A percentile compares a stretch with the other conserved stretches of the same genome.
These are phyloP conservation scores for Pseudomyrmex pallidus DNA, from an alignment of 1,140 invertebrate species.

Conservation along the genomic window DNA sequence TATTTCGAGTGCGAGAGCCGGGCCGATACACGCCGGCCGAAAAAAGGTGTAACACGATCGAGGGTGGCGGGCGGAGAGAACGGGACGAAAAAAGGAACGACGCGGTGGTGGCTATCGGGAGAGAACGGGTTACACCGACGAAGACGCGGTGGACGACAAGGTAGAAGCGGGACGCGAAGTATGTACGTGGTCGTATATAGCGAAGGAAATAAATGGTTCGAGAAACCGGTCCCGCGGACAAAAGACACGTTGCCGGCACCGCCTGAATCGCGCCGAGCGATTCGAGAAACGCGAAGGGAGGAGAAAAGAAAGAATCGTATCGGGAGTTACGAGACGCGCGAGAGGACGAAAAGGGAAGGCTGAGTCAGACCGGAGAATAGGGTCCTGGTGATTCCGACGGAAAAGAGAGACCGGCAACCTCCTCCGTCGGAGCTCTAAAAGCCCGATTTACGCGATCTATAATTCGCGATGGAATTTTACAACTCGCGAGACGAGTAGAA, in stretches of 20 bases:
- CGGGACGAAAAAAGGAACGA: constrained; percentile 12
- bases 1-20: constrained; percentile 53
- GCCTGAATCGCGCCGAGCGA: constrained; percentile 46
- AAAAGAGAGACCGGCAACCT: constrained; percentile 53
- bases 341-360: constrained; percentile 57
- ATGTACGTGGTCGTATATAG: constrained; percentile 23
- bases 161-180: neutral
- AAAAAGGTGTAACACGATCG: constrained; percentile 47
- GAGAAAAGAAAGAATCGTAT: constrained; percentile 34
- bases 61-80: neutral
- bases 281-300: constrained; percentile 46
- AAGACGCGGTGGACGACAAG: neutral
- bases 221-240: constrained; percentile 81
- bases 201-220: constrained; percentile 80
- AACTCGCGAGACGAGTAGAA: neutral
- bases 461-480: neutral
- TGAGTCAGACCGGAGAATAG: constrained; percentile 57
- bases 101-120: constrained; percentile 13
- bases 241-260: constrained; percentile 73
- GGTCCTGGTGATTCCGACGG: constrained; percentile 50
- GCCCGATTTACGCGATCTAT: constrained; percentile 7
- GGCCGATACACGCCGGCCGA: neutral
- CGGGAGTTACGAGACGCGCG: constrained; percentile 44
- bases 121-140: constrained; percentile 9
- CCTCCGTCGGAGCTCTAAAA: constrained; percentile 18